These are phyloP conservation scores for Lydus trimaculatus DNA, from an alignment of 2,888 invertebrate species.

Conservation along the genomic window DNA sequence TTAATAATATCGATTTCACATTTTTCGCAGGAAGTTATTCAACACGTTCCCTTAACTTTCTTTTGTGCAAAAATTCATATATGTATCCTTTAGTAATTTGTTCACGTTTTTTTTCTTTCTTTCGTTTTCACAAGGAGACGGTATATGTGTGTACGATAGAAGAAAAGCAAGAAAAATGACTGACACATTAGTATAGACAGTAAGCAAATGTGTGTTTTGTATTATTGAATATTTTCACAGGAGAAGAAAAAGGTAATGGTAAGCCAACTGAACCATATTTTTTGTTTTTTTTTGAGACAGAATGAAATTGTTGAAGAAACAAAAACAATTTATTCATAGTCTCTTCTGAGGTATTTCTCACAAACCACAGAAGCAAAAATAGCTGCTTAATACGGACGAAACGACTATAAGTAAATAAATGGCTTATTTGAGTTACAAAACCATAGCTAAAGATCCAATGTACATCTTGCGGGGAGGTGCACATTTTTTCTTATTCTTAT, in stretches of 20 bases:
- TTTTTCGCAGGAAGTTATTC: conserved; percentile 15
- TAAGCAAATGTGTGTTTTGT: background rate
- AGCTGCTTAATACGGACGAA: too few species aligned
- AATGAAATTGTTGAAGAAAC: too few species aligned
- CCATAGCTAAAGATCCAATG: too few species aligned
- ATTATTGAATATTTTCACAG: background rate
- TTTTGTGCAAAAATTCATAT: conserved; percentile 12
- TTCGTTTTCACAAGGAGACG: background rate
- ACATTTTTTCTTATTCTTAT: too few species aligned
- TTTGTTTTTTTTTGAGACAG: too few species aligned
- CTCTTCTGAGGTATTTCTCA: too few species aligned
- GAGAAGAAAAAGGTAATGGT: background rate
- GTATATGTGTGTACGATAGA: background rate
- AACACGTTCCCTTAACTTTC: conserved; percentile 8
- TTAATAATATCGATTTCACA: conserved; percentile 9
- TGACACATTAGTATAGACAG: background rate
- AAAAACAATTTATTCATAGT: too few species aligned
- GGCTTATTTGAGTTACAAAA: too few species aligned
- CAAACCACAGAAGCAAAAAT: too few species aligned
- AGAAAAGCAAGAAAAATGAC: background rate
- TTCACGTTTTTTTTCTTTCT: background rate
- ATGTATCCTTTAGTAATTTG: conserved; percentile 8
- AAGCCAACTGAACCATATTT: background rate
- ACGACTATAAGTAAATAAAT: too few species aligned
- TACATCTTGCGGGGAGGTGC: too few species aligned